Conservation (phyloP, 1,140 invertebrate genomes). For the Zaprionus africanus region DNA sequence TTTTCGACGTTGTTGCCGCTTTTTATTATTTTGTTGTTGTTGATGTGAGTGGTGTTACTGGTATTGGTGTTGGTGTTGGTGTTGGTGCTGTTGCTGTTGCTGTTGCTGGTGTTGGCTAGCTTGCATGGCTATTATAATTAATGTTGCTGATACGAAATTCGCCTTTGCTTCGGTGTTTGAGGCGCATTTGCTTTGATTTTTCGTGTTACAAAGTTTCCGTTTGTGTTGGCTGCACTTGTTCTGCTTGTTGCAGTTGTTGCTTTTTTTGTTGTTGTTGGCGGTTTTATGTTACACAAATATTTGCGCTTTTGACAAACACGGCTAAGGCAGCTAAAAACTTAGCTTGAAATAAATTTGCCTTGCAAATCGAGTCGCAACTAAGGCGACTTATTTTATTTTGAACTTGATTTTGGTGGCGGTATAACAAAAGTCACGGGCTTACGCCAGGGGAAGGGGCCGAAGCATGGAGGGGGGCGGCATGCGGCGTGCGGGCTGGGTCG, state of each 20-base stretch:
- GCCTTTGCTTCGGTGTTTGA: constrained; percentile 52
- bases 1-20: constrained; percentile 18
- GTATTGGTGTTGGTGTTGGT: constrained; percentile 34
- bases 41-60: constrained; percentile 38
- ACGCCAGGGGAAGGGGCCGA: constrained; percentile 13
- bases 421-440: constrained; percentile 71
- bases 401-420: constrained; percentile 78
- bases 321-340: constrained; percentile 39
- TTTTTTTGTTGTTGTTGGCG: constrained; percentile 49
- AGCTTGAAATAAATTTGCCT: constrained; percentile 64
- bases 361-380: constrained; percentile 63
- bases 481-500: constrained; percentile 40
- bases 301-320: constrained; percentile 67
- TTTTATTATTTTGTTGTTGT: constrained; percentile 39
- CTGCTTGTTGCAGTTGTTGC: constrained; percentile 20
- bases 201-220: constrained; percentile 55
- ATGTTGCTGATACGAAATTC: constrained; percentile 76
- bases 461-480: neutral
- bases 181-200: constrained; percentile 56
- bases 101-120: constrained; percentile 40
- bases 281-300: constrained; percentile 82
- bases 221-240: constrained; percentile 50
- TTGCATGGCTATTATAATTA: constrained; percentile 76
- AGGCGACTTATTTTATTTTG: constrained; percentile 56
- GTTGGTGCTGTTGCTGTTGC: constrained; percentile 30